phyloP scores from a whole-genome alignment of 2,797 vertebrate species.

The Rhinella marina region DNA sequence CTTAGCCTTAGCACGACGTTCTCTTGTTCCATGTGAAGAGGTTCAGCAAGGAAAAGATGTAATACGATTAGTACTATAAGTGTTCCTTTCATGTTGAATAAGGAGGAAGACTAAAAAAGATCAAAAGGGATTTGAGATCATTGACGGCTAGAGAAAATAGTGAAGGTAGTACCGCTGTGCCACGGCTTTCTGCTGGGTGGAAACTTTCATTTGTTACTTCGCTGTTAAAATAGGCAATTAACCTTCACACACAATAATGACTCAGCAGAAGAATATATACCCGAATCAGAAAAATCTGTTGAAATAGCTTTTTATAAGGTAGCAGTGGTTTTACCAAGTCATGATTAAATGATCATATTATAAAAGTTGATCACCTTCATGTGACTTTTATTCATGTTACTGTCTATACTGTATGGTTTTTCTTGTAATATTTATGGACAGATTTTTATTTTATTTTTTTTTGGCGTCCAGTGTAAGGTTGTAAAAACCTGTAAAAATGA shows the following conservation, averaged over 20 bases:
- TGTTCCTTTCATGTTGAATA: background rate
- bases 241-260: slow-evolving; percentile 33
- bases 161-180: background rate
- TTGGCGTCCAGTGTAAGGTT: too few species aligned
- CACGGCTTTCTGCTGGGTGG: background rate
- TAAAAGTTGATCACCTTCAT: background rate
- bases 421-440: too few species aligned
- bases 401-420: too few species aligned
- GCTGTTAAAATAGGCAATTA: slow-evolving; percentile 23
- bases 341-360: background rate
- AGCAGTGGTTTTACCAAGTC: background rate
- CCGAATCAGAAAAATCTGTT: background rate
- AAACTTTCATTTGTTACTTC: slow-evolving; percentile 36
- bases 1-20: background rate
- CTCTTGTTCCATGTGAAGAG: slow-evolving; percentile 31
- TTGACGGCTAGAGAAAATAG: slow-evolving; percentile 6
- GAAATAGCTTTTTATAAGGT: background rate
- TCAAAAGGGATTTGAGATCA: slow-evolving; percentile 2
- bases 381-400: background rate
- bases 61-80: slow-evolving; percentile 8
- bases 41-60: slow-evolving; percentile 15
- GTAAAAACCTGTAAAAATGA: too few species aligned
- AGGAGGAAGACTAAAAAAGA: slow-evolving; percentile 1
- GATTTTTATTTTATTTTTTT: too few species aligned
- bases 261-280: background rate